phyloP scores from a whole-genome alignment of 2,888 invertebrate species.

The Diachrysia chrysitis region DNA sequence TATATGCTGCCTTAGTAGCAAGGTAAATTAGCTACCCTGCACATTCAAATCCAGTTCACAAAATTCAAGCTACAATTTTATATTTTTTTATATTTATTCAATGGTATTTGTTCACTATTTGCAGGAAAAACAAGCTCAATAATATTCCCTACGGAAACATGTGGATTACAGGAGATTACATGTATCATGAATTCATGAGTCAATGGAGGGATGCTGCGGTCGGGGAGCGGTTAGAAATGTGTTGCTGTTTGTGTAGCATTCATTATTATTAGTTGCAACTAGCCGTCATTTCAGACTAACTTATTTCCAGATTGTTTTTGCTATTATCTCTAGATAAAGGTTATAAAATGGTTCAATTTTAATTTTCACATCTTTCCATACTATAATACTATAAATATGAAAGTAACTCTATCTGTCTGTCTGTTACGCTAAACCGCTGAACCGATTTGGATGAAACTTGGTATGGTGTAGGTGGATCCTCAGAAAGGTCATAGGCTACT shows the following conservation, averaged over 20 bases:
- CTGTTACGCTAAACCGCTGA: too few species aligned
- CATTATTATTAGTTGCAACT: background rate
- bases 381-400: too few species aligned
- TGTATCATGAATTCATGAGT: conserved; percentile 22
- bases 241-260: conserved; percentile 5
- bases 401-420: too few species aligned
- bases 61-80: background rate
- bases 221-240: conserved; percentile 20
- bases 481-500: too few species aligned
- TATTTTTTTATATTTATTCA: background rate
- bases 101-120: background rate
- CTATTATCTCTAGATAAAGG: too few species aligned
- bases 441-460: too few species aligned
- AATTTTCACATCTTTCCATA: too few species aligned
- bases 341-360: too few species aligned
- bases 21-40: too few species aligned
- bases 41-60: background rate
- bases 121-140: conserved; percentile 5
- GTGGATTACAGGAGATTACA: conserved; percentile 42
- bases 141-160: conserved; percentile 17
- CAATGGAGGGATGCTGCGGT: conserved; percentile 32
- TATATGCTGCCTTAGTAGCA: too few species aligned
- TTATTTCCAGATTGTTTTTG: too few species aligned
- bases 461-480: too few species aligned
- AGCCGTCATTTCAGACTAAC: background rate